Evolutionary conservation across 2,888 invertebrate species (phyloP), one percentile per base, ranked within the genome.

Genomic region (Cerceris rybyensis): DNA sequence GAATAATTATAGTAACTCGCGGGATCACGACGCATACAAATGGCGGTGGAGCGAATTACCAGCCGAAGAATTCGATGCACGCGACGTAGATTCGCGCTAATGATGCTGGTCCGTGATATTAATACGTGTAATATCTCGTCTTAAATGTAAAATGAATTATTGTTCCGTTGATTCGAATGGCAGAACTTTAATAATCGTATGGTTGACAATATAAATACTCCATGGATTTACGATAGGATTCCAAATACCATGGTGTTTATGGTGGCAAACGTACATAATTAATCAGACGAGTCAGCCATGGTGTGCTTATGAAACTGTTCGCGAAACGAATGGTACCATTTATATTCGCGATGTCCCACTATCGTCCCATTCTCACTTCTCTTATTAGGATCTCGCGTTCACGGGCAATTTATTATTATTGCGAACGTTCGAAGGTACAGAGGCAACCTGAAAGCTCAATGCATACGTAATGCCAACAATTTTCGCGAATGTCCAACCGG

Each of bases 61-160:
- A 39, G 65, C 50, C 17, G 68, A 50, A 77, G 76, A 77, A 80
- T 82, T 77, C 72, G 55, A 77, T 54, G 76, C 70, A 75, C 60
- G 49, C 58, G 64, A 50, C n/a, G 9, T 6, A 39, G 9, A 57
- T 8, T 50, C 42, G 14, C n/a, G 71, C 49, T 73, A 68, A 75
- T 59, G 63, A 46, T 49, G 54, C 16, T 60, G 7, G 67, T 2
- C n/a, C 8, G 28, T n/a, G 17, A 49, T 66, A 77, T 77, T 60
- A 69, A 80, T 70, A 42, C 52, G 5, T 63, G 50, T 43, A 28
- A 13, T 42, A 28, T 5, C 46, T 42, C 60, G 57, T 17, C 28
- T 55, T 54, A 68, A 61, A 13, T 28, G 28, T 49, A 11, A 63
- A 50, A 16, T 39, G 67, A 73, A 14, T 50, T 64, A 75, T 66